Conservation (phyloP, 92 coral and sea anemone species). For the Phenganax marumi region DNA sequence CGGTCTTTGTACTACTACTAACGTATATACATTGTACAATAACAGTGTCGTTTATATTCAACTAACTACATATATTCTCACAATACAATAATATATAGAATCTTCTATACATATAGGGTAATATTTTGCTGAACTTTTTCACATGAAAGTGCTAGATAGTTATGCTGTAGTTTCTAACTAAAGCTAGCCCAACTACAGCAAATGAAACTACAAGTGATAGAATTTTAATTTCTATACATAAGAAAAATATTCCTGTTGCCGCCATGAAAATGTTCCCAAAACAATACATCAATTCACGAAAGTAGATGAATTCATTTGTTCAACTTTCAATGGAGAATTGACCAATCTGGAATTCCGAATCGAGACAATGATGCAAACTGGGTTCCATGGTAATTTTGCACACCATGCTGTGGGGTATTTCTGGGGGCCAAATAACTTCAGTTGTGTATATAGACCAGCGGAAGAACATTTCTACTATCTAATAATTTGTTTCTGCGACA, state of each 20-base stretch:
- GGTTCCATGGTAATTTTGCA: too few species aligned
- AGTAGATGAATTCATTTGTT: too few species aligned
- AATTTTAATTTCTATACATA: too few species aligned
- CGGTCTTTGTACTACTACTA: conserved; percentile 8
- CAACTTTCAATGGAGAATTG: too few species aligned
- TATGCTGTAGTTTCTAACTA: not conserved
- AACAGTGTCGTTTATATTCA: not conserved
- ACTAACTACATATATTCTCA: not conserved
- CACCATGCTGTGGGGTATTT: too few species aligned
- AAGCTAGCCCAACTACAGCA: not conserved
- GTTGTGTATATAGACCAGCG: not conserved
- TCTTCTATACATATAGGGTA: conserved; percentile 3
- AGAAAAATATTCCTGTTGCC: too few species aligned
- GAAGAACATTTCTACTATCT: not conserved
- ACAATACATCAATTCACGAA: too few species aligned
- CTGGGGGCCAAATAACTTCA: too few species aligned
- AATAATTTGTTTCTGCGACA: not conserved
- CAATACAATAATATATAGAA: not conserved
- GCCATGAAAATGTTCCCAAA: too few species aligned
- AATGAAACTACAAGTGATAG: too few species aligned
- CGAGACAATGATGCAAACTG: too few species aligned
- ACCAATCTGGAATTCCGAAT: too few species aligned
- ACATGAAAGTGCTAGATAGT: not conserved
- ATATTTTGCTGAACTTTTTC: not conserved
- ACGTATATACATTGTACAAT: conserved; percentile 2